Base-by-base conservation (phyloP, 2,113 vertebrate genomes). In the Capreolus pygargus region DNA sequence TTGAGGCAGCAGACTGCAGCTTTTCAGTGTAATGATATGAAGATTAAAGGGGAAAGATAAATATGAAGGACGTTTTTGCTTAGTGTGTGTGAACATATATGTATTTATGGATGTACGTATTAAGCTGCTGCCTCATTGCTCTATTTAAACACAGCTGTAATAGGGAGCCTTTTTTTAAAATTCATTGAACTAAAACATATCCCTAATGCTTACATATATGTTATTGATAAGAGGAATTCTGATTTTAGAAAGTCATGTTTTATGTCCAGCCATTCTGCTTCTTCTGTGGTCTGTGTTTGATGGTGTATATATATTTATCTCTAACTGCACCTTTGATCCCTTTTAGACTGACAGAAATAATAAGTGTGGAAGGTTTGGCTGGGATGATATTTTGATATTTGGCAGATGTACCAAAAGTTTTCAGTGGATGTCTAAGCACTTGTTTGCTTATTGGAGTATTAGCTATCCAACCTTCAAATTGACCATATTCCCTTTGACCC, bases 31-130 rank as follows among this genome's bases (percentile, higher is more conserved):
- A 97, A 98, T 97, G 97, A 97, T 97, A 94, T 27, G 89, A 98
- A 98, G 96, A 98, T 98, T 93, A 97, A 98, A 95, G 95, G 89
- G 93, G 88, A 86, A 94, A 98, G 95, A 97, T 97, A 96, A 96
- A 93, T 87, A 97, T 57, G 89, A 98, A 97, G 96, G 94, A 89
- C 83, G 23, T 64, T 97, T 97, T 86, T 79, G 70, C 79, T 89
- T 95, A 64, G 79, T 96, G 70, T 95, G 74, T 95, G 78, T 95
- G 96, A 86, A 95, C 95, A 95, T 95, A 9, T 60, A 81, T 97
- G 94, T 98, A 81, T 98, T 97, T 97, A 93, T 98, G 94, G 89
- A 67, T 79, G 33, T 84, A 79, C 36, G 54, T 81, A 78, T 84
- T 90, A 82, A 96, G 50, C 86, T 93, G 55, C 90, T 94, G 79